Base-by-base conservation (phyloP, 2,797 vertebrate species). In the Notolepis coatsorum region DNA sequence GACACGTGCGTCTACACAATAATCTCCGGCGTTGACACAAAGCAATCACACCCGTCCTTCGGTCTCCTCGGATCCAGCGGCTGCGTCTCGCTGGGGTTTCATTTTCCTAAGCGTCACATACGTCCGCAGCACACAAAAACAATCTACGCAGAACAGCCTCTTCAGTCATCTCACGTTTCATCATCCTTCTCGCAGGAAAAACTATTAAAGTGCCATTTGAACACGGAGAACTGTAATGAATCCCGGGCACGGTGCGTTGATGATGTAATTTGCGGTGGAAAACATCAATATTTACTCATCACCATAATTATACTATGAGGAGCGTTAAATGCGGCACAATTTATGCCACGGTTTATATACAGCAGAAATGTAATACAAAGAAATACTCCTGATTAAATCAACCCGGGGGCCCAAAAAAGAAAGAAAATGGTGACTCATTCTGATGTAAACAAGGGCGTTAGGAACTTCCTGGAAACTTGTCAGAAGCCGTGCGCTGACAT, bases 271-370 rank as follows among this genome's bases (percentile, higher is more conserved):
- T 54, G 55, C 33, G 31, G 24, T 27, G 20, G 18, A 41, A 43
- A 31, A 12, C 55, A 58, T 73, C 56, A 38, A 70, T 38, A 68
- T 81, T 54, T 65, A 48, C 27, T 68, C 59, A 50, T 79, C 56
- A 58, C 25, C 1, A 13, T 43, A 58, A 77, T 71, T 65, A 39
- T 24, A 62, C 27, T 33, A 1, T 48, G 21, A 52, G 24, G 18
- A 60, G 42, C 28, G 35, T 56, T 75, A 64, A 46, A 61, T 55
- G 45, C 35, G n/a, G 45, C 12, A 27, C 18, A 41, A n/a, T 25
- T 41, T 54, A 9, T 50, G 25, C n/a, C 21, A 7, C 12, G 2
- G 8, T 43, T 45, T 45, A 2, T 45, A 24, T 3, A 30, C n/a
- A 10, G 3, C 17, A 41, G 42, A 39, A 62, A 46, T 7, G 5